A percentile compares a stretch with the other conserved stretches of the same genome.
phyloP scores from a whole-genome alignment of 2,888 invertebrate species.

The Lasioglossum marginatum region DNA sequence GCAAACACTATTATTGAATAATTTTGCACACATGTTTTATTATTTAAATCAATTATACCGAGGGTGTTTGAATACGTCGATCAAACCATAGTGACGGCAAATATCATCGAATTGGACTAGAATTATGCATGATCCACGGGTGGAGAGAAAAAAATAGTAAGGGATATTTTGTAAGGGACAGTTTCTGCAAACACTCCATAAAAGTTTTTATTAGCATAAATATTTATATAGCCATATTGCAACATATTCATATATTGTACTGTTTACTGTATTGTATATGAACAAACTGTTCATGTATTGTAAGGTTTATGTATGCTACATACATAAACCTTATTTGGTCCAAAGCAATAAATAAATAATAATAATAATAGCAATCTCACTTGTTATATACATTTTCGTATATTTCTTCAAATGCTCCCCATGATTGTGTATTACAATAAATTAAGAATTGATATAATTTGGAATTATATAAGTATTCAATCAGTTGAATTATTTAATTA shows the following conservation, averaged over 20 bases:
- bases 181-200: neutral
- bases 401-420: too few relatives aligned
- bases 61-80: neutral
- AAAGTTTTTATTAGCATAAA: neutral
- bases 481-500: neutral
- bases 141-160: neutral
- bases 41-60: neutral
- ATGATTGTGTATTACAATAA: neutral
- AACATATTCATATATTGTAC: too few relatives aligned
- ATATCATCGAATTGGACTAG: neutral
- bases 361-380: too few relatives aligned
- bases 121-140: neutral
- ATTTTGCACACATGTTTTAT: neutral
- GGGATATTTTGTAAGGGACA: too few relatives aligned
- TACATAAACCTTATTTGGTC: too few relatives aligned
- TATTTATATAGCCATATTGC: neutral
- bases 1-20: neutral
- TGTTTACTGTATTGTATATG: too few relatives aligned
- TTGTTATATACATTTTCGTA: too few relatives aligned
- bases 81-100: neutral
- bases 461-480: neutral
- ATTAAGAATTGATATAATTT: neutral
- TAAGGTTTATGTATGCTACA: too few relatives aligned
- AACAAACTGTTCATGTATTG: too few relatives aligned
- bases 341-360: neutral